Conservation (phyloP, 2,113 vertebrate genomes). For the Scalopus aquaticus region DNA sequence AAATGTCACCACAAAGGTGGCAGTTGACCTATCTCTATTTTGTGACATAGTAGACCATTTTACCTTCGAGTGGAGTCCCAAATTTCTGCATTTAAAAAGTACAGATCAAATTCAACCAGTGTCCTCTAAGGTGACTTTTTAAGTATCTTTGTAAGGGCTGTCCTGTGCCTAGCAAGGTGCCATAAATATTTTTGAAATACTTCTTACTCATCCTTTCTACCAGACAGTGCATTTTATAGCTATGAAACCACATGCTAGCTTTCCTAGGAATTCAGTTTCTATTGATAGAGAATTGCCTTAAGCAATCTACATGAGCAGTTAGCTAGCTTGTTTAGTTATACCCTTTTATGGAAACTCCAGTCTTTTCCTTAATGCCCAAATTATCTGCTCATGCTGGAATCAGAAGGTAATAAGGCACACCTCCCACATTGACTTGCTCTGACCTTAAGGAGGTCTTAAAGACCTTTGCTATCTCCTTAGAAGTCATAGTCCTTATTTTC, state of each 20-base stretch:
- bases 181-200: constrained; percentile 14
- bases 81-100: constrained; percentile 7
- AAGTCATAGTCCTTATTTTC: not conserved
- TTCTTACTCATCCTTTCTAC: constrained; percentile 35
- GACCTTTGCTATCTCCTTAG: not conserved
- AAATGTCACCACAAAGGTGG: not conserved
- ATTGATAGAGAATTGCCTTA: not conserved
- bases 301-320: not conserved
- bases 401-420: not conserved
- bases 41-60: not conserved
- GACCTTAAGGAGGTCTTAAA: not conserved
- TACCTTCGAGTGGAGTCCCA: not conserved
- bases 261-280: constrained; percentile 15
- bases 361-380: not conserved
- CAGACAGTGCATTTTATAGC: not conserved
- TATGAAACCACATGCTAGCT: not conserved
- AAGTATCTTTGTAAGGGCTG: not conserved
- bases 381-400: not conserved
- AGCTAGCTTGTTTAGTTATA: not conserved
- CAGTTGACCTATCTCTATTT: not conserved
- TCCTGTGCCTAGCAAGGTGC: not conserved
- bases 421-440: not conserved
- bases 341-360: not conserved
- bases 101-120: not conserved
- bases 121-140: constrained; percentile 7